Evolutionary conservation across 2,888 invertebrate species (phyloP), one percentile per base, ranked within the genome.

Genomic region (Tenthredo notha): DNA sequence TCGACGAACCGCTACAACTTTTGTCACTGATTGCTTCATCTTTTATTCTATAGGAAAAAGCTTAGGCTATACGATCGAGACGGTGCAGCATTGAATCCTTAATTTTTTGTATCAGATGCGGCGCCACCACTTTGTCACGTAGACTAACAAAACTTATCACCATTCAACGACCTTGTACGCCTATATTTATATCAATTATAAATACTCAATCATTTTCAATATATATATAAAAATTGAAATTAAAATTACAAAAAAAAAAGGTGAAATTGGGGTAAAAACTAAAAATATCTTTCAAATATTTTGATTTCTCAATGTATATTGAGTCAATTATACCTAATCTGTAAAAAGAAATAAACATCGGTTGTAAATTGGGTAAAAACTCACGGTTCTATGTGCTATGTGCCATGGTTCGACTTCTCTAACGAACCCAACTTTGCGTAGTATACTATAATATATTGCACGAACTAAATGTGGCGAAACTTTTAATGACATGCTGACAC

Each of bases 1-100:
- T 80, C 37, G 40, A 61, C 80, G 58, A 80, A 80, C 61, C 58
- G 61, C 80, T 80, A 61, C 58, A 80, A 80, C 58, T 80, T 80
- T 80, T 61, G 61, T 61, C 80, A 61, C 58, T 80, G 80, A 80
- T 80, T 80, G 80, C 61, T 61, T 80, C 80, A 80, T 80, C 58
- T 80, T 61, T 80, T 80, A 80, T 80, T 80, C 80, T 61, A 80
- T 61, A 58, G 61, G 61, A 40, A 40, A 80, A 33, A 67, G 67
- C 67, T 67, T 67, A 67, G 67, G 33, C 33, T 67, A 33, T 67
- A 33, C 67, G 33, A 33, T 33, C 67, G 67, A 67, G 21, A 40
- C 21, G 4, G 10, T 21, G 72, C 29, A 33, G 37, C 43, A 43
- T 74, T 74, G 72, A 74, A 74, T 74, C 43, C 43, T 12, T 74